Conservation (phyloP, 2,797 vertebrate species). For the Perodicticus potto region DNA sequence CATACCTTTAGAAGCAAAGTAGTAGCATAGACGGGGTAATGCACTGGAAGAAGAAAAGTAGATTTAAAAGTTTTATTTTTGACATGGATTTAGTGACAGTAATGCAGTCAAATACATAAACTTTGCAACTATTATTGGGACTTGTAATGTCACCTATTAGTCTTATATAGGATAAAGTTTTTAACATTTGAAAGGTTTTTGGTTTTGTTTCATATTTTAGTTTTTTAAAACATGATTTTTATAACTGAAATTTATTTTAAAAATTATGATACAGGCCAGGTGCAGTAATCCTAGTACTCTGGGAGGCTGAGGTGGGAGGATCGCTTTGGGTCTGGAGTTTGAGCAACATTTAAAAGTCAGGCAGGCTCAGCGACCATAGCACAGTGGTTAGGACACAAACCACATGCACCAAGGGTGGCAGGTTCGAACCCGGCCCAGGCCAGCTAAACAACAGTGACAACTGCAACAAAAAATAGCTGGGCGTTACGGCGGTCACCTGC, state of each 20-base stretch:
- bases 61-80: constrained; percentile 40
- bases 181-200: neutral
- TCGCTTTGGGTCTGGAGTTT: neutral
- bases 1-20: neutral
- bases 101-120: neutral
- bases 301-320: neutral
- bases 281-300: neutral
- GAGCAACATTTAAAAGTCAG: too few relatives aligned
- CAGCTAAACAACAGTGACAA: too few relatives aligned
- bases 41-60: neutral
- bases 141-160: neutral
- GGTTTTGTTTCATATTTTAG: neutral
- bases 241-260: neutral
- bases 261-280: neutral
- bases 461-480: neutral
- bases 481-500: too few relatives aligned
- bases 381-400: too few relatives aligned
- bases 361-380: too few relatives aligned
- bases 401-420: too few relatives aligned
- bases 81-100: constrained; percentile 33
- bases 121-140: neutral
- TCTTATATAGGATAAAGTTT: neutral
- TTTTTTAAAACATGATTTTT: constrained; percentile 10
- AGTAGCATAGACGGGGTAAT: neutral
- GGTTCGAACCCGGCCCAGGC: too few relatives aligned